A percentile compares a stretch with the other conserved stretches of the same genome.
These are phyloP conservation scores for Diarsia mendica DNA, from an alignment of 2,888 invertebrate genomes.

Conservation along the genomic window DNA sequence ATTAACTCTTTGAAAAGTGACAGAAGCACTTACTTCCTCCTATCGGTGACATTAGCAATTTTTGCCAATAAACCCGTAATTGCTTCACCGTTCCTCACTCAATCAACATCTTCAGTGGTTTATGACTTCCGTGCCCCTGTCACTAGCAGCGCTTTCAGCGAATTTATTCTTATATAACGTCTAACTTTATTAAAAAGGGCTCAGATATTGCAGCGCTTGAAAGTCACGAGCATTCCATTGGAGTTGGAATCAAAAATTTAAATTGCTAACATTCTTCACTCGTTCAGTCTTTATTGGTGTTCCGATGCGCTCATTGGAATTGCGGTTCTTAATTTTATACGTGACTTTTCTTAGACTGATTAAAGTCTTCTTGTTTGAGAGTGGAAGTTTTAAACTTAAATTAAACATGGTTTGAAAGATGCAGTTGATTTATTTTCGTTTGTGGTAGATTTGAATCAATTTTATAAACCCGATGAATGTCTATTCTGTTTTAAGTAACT, in stretches of 20 bases:
- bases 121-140: constrained; percentile 75
- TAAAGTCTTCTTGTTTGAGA: constrained; percentile 57
- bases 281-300: constrained; percentile 80
- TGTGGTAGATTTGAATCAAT: not conserved
- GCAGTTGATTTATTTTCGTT: not conserved
- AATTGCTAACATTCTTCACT: constrained; percentile 84
- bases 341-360: constrained; percentile 68
- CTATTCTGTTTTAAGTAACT: not conserved
- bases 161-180: constrained; percentile 73
- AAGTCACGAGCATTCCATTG: constrained; percentile 73
- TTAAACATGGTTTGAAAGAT: not conserved
- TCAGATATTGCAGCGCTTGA: constrained; percentile 79
- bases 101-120: constrained; percentile 79
- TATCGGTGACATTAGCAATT: constrained; percentile 79
- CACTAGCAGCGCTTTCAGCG: constrained; percentile 73
- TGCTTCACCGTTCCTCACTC: constrained; percentile 79
- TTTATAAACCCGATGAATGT: not conserved
- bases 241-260: constrained; percentile 86
- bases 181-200: constrained; percentile 80
- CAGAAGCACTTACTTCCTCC: constrained; percentile 45
- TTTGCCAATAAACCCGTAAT: constrained; percentile 81
- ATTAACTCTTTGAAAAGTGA: constrained; percentile 76
- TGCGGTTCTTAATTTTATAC: constrained; percentile 71
- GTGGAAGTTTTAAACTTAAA: constrained; percentile 16
- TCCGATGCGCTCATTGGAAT: constrained; percentile 68